Conservation (phyloP, 2,888 invertebrate species). For the Monopis laevigella region DNA sequence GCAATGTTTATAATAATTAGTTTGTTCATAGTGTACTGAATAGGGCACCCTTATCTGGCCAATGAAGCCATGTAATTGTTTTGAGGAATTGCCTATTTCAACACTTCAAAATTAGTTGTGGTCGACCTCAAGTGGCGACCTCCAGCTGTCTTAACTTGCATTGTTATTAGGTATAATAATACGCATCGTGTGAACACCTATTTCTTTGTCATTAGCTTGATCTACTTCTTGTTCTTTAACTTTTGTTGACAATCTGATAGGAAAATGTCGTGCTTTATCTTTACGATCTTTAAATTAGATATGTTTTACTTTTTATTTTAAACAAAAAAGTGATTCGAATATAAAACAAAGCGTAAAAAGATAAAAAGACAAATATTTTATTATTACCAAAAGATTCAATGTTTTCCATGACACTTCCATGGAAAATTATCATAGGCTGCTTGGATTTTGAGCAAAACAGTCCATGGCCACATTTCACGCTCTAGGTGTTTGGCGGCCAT, state of each 20-base stretch:
- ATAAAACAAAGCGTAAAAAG: no score
- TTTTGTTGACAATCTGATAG: no score
- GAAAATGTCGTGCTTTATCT: no score
- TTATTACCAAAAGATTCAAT: no score
- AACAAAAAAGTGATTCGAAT: no score
- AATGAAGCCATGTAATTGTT: constrained; percentile 9
- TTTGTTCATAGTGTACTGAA: constrained; percentile 3
- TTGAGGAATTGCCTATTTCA: constrained; percentile 8
- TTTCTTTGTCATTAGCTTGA: constrained; percentile 10
- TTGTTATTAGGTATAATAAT: constrained; percentile 10
- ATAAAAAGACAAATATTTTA: no score
- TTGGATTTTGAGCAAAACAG: constrained; percentile 7
- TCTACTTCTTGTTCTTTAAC: constrained; percentile 6
- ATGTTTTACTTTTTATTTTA: no score
- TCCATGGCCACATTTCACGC: constrained; percentile 12
- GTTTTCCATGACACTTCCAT: no score
- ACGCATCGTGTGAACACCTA: constrained; percentile 11
- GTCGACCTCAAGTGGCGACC: constrained; percentile 6
- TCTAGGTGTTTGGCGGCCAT: constrained; percentile 7
- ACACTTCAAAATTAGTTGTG: constrained; percentile 2
- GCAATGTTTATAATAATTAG: not conserved
- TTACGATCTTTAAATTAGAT: no score
- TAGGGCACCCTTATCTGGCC: constrained; percentile 1
- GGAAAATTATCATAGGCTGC: no score
- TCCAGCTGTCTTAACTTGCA: constrained; percentile 8